These are phyloP conservation scores for Dinomys branickii DNA, from an alignment of 2,113 vertebrate genomes.

Conservation along the genomic window DNA sequence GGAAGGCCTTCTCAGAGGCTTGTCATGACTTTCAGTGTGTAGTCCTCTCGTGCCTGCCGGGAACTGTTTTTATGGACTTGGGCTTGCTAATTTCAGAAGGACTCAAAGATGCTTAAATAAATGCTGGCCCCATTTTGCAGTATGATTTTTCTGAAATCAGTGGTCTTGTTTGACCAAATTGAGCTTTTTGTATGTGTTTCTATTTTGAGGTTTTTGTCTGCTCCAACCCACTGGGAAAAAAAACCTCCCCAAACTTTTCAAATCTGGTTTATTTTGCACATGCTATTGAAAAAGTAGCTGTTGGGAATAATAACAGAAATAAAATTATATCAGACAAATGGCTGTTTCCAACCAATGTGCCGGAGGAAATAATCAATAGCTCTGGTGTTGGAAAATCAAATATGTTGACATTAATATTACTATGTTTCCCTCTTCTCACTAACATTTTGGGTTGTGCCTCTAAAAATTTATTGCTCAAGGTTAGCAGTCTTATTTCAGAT, in stretches of 20 bases:
- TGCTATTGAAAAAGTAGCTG: constrained; percentile 73
- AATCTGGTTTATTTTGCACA: constrained; percentile 71
- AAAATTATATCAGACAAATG: constrained; percentile 80
- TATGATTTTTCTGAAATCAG: constrained; percentile 65
- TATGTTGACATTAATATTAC: constrained; percentile 79
- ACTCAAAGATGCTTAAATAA: constrained; percentile 47
- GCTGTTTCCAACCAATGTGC: constrained; percentile 72
- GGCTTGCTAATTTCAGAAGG: constrained; percentile 35
- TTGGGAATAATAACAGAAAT: constrained; percentile 80
- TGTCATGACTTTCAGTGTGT: constrained; percentile 38
- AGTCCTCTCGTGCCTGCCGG: not conserved
- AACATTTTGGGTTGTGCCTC: constrained; percentile 67
- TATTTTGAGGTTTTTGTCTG: constrained; percentile 55
- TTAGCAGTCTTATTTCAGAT: constrained; percentile 60
- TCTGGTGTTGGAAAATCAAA: constrained; percentile 75
- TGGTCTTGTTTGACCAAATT: constrained; percentile 43
- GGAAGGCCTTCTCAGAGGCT: constrained; percentile 31
- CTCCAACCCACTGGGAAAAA: not conserved
- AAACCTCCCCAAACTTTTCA: constrained; percentile 65
- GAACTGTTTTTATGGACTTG: constrained; percentile 36
- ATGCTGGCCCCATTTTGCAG: constrained; percentile 28
- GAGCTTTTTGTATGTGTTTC: constrained; percentile 36
- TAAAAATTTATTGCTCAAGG: constrained; percentile 65
- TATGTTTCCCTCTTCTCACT: constrained; percentile 71
- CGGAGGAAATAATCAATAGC: constrained; percentile 75